These are phyloP conservation scores for Erebia epiphron DNA, from an alignment of 2,888 invertebrate species.

Conservation along the genomic window DNA sequence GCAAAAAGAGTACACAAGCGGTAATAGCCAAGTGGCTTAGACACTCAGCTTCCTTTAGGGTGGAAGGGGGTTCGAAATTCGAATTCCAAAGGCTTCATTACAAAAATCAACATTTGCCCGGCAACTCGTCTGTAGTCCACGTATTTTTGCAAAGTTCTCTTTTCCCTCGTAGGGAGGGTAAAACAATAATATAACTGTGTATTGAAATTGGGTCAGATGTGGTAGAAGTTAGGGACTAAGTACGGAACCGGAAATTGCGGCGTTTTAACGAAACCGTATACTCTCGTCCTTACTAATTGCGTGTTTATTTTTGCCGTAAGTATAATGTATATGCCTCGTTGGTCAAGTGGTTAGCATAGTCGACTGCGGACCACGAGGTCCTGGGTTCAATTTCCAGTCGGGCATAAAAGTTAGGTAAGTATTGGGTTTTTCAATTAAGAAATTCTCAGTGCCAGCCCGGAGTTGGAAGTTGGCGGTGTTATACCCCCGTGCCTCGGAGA, in stretches of 20 bases:
- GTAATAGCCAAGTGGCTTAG: too few relatives aligned
- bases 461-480: too few relatives aligned
- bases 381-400: too few relatives aligned
- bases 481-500: too few relatives aligned
- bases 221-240: not conserved
- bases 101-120: not conserved
- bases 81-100: not conserved
- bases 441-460: too few relatives aligned
- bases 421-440: too few relatives aligned
- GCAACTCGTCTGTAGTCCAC: not conserved
- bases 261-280: not conserved
- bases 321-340: not conserved
- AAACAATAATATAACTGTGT: not conserved
- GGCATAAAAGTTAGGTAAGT: too few relatives aligned
- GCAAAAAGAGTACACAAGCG: too few relatives aligned
- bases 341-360: too few relatives aligned
- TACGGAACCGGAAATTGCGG: not conserved
- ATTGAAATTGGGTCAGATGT: not conserved
- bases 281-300: not conserved
- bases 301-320: not conserved
- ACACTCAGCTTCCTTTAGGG: too few relatives aligned
- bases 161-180: not conserved
- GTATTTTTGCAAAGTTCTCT: not conserved
- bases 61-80: too few relatives aligned
- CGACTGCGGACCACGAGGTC: too few relatives aligned